These are phyloP conservation scores for Alauda arvensis DNA, from an alignment of 2,797 vertebrate genomes.

Conservation along the genomic window DNA sequence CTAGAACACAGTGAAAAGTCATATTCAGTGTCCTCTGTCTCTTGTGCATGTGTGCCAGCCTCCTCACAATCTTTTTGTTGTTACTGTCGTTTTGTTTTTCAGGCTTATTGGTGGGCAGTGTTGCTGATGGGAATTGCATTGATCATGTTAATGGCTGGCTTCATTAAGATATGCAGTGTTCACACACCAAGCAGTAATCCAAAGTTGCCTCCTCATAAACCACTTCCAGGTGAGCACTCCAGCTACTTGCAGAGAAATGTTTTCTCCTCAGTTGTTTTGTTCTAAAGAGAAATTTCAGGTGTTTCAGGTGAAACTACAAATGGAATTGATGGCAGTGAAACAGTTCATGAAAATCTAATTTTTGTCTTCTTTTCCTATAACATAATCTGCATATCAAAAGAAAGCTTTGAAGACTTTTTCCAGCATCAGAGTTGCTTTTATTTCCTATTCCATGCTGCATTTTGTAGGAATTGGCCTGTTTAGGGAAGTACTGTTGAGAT, in stretches of 20 bases:
- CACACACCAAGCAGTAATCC: slow-evolving; percentile 98
- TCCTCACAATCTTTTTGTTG: neutral
- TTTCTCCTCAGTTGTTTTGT: neutral
- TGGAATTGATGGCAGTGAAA: neutral
- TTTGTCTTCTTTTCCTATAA: neutral
- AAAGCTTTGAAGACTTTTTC: neutral
- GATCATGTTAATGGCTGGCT: slow-evolving; percentile 97
- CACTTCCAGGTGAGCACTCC: slow-evolving; percentile 85
- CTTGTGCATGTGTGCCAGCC: neutral
- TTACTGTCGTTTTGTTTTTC: slow-evolving; percentile 4
- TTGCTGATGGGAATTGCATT: slow-evolving; percentile 94
- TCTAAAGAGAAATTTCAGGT: neutral
- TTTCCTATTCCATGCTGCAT: neutral
- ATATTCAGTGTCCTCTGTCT: neutral
- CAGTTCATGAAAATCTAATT: neutral
- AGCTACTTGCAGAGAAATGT: neutral
- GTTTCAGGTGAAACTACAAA: neutral
- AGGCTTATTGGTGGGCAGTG: slow-evolving; percentile 97
- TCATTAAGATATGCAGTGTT: slow-evolving; percentile 97
- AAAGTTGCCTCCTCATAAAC: slow-evolving; percentile 91
- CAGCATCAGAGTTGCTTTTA: neutral
- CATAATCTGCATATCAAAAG: neutral
- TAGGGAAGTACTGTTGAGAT: neutral
- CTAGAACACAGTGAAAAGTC: neutral
- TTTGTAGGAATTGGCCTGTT: neutral